phyloP scores from a whole-genome alignment of 2,888 invertebrate genomes.

The Lasiommata megera region DNA sequence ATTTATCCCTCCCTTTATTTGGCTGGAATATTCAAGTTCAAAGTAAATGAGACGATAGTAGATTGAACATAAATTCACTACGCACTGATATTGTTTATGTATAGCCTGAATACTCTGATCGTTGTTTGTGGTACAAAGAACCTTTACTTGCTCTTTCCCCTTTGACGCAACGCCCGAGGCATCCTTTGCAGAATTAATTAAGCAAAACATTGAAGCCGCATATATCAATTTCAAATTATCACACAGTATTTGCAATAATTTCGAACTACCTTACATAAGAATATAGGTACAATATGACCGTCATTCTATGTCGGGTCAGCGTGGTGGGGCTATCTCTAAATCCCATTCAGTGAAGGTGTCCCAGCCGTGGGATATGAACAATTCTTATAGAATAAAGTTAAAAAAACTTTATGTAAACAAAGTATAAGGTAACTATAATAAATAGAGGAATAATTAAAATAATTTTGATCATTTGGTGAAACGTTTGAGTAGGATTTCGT shows the following conservation, averaged over 20 bases:
- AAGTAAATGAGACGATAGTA: not conserved
- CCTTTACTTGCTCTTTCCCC: conserved; percentile 18
- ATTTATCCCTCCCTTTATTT: not conserved
- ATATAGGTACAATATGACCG: no score
- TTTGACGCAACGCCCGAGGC: conserved; percentile 18
- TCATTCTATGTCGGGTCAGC: no score
- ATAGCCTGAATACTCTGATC: conserved; percentile 3
- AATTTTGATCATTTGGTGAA: no score
- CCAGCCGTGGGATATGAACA: no score
- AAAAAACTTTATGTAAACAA: no score
- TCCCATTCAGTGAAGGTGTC: no score
- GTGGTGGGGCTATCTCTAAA: no score
- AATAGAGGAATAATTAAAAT: no score
- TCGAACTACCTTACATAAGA: no score
- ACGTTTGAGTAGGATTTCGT: no score
- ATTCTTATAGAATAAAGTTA: no score
- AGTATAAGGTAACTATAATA: no score
- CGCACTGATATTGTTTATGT: conserved; percentile 10
- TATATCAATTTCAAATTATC: conserved; percentile 24
- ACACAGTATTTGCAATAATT: not conserved
- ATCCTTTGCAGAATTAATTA: conserved; percentile 24
- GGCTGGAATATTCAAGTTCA: not conserved
- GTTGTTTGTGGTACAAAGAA: conserved; percentile 23
- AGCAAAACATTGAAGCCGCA: conserved; percentile 20
- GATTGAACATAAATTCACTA: conserved; percentile 5